These are phyloP conservation scores for Cheilosia soror DNA, from an alignment of 2,888 invertebrate genomes.

Conservation along the genomic window DNA sequence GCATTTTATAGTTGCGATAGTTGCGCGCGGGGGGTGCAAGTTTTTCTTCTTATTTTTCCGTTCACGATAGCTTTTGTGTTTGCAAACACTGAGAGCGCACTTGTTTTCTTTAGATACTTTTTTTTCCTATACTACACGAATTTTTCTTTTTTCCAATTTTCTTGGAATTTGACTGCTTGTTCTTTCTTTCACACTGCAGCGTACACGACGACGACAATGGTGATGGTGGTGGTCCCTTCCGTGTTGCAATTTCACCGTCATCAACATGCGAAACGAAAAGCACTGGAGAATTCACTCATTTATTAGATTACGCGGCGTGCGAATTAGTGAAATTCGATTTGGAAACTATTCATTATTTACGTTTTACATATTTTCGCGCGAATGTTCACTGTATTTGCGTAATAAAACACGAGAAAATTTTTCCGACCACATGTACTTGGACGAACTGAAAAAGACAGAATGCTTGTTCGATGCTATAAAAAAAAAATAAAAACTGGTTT, in stretches of 20 bases:
- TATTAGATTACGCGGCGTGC: slow-evolving; percentile 6
- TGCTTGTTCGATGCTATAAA: slow-evolving; percentile 67
- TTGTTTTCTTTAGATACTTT: slow-evolving; percentile 30
- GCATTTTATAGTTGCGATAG: slow-evolving; percentile 78
- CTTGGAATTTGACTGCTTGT: slow-evolving; percentile 20
- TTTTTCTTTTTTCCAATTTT: slow-evolving; percentile 13
- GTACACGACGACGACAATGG: slow-evolving; percentile 43
- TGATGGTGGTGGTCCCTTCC: slow-evolving; percentile 65
- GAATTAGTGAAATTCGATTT: slow-evolving; percentile 40
- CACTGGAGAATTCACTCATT: slow-evolving; percentile 43
- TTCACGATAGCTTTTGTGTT: slow-evolving; percentile 21
- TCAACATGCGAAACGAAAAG: slow-evolving; percentile 69
- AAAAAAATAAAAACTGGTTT: slow-evolving; percentile 27
- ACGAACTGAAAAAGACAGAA: slow-evolving; percentile 74
- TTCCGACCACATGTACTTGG: slow-evolving; percentile 72
- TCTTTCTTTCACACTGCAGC: slow-evolving; percentile 43
- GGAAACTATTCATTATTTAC: slow-evolving; percentile 35
- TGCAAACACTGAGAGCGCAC: slow-evolving; percentile 64
- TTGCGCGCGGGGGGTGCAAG: background rate
- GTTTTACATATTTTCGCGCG: slow-evolving; percentile 73
- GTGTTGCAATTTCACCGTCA: slow-evolving; percentile 74
- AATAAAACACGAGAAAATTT: slow-evolving; percentile 69
- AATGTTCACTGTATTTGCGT: slow-evolving; percentile 69
- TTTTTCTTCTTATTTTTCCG: background rate
- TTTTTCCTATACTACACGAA: background rate